Base-by-base conservation (phyloP, 2,113 vertebrate genomes). In the Fregata magnificens region DNA sequence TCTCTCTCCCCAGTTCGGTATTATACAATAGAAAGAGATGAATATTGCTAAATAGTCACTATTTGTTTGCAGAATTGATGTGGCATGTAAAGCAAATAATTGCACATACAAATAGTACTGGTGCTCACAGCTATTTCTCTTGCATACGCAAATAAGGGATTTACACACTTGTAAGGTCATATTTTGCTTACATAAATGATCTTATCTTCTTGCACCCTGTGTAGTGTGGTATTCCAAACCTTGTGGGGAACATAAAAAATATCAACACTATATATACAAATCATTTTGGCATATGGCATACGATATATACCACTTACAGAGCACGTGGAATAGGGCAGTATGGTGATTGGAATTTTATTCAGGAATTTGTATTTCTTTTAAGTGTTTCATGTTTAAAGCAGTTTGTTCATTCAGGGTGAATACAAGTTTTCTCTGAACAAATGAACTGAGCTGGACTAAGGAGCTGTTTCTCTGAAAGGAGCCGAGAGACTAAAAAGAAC, bases 21-120 rank as follows among this genome's bases (percentile, higher is more conserved):
- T 88, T 92, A 47, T 95, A 94, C 67, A 76, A 63, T 59, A 95
- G 42, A 90, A 88, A 52, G 59, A 82, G 90, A 71, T 91, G 11
- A 73, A 40, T 91, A 71, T 95, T 92, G 92, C 86, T 95, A 72
- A 95, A 93, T 40, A 94, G 80, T 74, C 62, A 63, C 58, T 76
- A 38, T 70, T 96, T 93, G 82, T 94, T 97, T 96, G 92, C 92
- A 93, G 88, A 92, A 94, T 58, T 86, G 90, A 95, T 97, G 92
- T 93, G 78, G 34, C 90, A 62, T 82, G 66, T 90, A 93, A 95
- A 93, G 73, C 88, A 95, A 95, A 92, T 92, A 95, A 83, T 83
- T 94, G 69, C 90, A 56, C 72, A 88, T 86, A 71, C 90, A 88
- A 38, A 66, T 50, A 86, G 82, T 86, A 14, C 80, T 74, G 52